phyloP scores from a whole-genome alignment of 2,888 invertebrate species.

The Macropis europaea region DNA sequence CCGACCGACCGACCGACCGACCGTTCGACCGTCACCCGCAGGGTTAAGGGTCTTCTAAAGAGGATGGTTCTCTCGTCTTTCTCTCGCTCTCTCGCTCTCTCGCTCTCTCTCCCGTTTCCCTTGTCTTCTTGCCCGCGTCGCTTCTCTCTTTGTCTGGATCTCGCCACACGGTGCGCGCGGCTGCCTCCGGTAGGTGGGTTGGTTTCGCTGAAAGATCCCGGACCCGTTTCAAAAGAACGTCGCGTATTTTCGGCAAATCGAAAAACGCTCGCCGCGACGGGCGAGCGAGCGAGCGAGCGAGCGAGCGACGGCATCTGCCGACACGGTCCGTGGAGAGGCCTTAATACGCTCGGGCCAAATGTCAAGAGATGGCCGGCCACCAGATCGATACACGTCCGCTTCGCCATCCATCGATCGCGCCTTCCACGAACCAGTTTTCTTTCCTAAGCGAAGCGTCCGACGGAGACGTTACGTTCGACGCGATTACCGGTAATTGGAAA shows the following conservation, averaged over 20 bases:
- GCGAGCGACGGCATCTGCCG: constrained; percentile 3
- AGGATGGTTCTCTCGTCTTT: constrained; percentile 65
- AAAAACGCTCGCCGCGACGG: not conserved
- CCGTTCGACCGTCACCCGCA: constrained; percentile 77
- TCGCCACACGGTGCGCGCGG: not conserved
- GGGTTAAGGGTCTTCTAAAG: constrained; percentile 78
- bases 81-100: constrained; percentile 2
- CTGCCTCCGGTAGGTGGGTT: constrained; percentile 22
- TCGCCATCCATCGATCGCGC: constrained; percentile 43
- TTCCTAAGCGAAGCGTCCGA: constrained; percentile 8
- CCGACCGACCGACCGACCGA: constrained; percentile 65
- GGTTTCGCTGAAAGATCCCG: constrained; percentile 28
- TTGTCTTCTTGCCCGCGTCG: constrained; percentile 8
- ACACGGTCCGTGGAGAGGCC: not conserved
- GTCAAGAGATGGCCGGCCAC: constrained; percentile 23
- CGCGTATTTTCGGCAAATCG: constrained; percentile 42
- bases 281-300: not conserved
- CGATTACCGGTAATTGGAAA: constrained; percentile 5
- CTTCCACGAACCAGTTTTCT: constrained; percentile 43
- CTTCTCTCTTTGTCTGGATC: not conserved
- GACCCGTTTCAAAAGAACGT: constrained; percentile 40
- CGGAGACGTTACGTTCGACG: constrained; percentile 10
- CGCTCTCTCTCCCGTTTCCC: not conserved
- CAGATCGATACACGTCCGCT: constrained; percentile 47
- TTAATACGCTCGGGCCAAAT: constrained; percentile 33